phyloP scores from a whole-genome alignment of 2,797 vertebrate species.

The Rhadinocentrus ornatus region DNA sequence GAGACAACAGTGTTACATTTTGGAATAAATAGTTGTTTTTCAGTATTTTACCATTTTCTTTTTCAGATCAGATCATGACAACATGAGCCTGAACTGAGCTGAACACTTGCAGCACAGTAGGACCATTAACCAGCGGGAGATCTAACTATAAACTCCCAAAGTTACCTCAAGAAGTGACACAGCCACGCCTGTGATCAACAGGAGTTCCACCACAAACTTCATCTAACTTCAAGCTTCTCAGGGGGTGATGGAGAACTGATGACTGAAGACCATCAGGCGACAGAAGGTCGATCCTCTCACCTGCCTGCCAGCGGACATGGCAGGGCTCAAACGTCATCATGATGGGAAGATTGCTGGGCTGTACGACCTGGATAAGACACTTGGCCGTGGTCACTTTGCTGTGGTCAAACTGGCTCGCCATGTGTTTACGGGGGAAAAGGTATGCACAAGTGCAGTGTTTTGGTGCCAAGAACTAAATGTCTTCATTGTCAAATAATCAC shows the following conservation, averaged over 20 bases:
- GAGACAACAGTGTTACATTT: not conserved
- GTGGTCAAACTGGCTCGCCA: slow-evolving; percentile 98
- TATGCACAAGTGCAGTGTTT: slow-evolving; percentile 17
- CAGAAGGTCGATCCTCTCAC: slow-evolving; percentile 37
- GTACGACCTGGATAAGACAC: slow-evolving; percentile 98
- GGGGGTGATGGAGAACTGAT: slow-evolving; percentile 69
- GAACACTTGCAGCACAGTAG: not conserved
- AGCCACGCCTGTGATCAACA: not conserved
- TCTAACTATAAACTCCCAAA: not conserved
- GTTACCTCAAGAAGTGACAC: not conserved
- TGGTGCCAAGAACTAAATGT: slow-evolving; percentile 1
- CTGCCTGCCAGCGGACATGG: slow-evolving; percentile 82
- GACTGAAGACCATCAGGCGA: slow-evolving; percentile 22
- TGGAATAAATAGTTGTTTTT: not conserved
- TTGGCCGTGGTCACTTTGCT: slow-evolving; percentile 97
- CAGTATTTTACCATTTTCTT: not conserved
- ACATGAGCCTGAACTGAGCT: slow-evolving; percentile 41
- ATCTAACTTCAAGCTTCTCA: not conserved
- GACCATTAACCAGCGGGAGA: slow-evolving; percentile 1
- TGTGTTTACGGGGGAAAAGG: slow-evolving; percentile 97
- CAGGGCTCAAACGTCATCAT: slow-evolving; percentile 94
- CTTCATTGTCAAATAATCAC: not conserved
- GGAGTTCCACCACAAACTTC: not conserved
- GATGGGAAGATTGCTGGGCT: slow-evolving; percentile 98
- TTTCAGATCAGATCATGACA: slow-evolving; percentile 38